Conservation (phyloP, 2,888 invertebrate species). For the Tachina grossa region DNA sequence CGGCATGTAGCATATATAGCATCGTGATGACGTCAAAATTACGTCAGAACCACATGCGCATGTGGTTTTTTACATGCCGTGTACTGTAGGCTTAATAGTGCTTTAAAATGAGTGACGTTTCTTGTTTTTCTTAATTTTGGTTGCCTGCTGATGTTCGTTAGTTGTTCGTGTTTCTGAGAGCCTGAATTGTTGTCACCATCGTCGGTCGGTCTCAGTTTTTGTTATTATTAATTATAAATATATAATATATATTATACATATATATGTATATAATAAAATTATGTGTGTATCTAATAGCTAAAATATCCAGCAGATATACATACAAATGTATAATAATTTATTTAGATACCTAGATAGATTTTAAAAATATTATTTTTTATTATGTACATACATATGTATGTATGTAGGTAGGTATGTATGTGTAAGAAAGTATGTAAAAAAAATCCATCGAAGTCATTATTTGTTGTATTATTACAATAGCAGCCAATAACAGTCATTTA, state of each 20-base stretch:
- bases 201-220: conserved; percentile 72
- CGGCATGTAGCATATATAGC: too few relatives aligned
- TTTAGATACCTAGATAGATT: conserved; percentile 20
- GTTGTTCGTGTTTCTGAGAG: conserved; percentile 69
- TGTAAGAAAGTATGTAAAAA: too few relatives aligned
- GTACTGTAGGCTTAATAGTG: too few relatives aligned
- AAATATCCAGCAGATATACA: too few relatives aligned
- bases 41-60: too few relatives aligned
- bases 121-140: conserved; percentile 56
- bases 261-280: neutral
- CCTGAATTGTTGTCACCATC: conserved; percentile 73
- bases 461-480: conserved; percentile 55
- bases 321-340: too few relatives aligned
- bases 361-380: conserved; percentile 5
- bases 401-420: too few relatives aligned
- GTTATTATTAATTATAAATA: neutral
- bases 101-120: conserved; percentile 31
- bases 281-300: too few relatives aligned
- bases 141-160: conserved; percentile 53
- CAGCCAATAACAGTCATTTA: conserved; percentile 29
- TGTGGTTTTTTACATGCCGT: too few relatives aligned
- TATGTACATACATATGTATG: conserved; percentile 61
- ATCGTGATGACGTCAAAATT: too few relatives aligned
- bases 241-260: too few relatives aligned
- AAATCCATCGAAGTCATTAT: conserved; percentile 77